Evolutionary conservation across 2,888 invertebrate species (phyloP), one percentile per base, ranked within the genome.

Genomic region (Baronia brevicornis): DNA sequence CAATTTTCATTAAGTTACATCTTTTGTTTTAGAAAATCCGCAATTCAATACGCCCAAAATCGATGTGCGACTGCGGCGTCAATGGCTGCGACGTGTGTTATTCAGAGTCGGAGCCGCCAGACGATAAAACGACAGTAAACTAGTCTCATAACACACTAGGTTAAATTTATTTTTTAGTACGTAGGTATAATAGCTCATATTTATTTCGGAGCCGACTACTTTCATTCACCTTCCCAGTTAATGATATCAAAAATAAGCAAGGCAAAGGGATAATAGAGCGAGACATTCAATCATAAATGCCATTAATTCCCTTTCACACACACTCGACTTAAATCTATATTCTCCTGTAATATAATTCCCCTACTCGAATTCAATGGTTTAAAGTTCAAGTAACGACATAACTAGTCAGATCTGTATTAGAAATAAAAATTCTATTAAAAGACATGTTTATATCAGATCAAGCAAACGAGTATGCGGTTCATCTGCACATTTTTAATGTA

Each of bases 61-160:
- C 79, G 40, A 86, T 93, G 47, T 90, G 90, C 54, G 92, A 92
- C 53, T 94, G 95, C 54, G 91, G 91, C 8, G 89, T 91, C 45
- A 88, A 89, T 58, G 91, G 95, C 84, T 93, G 93, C 62, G 92
- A 92, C 48, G 69, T 79, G 39, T 84, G 84, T 60, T 78, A 62
- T 48, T 82, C 82, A 13, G 82, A 80, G 12, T 80, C 82, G 6
- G 84, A 84, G 25, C 56, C 61, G 12, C 67, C 74, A 14, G 82
- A 82, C 35, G 77, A 82, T 50, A 82, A 82, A 60, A 58, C 69
- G 26, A 69, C 65, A 48, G 72, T 80, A 40, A 67, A 68, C 67
- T 79, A 79, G 70, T 71, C 69, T 21, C 41, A 26, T 21, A 22
- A 38, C 15, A 19, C 31, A 34, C 27, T 36, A 32, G 18, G 36